phyloP scores from a whole-genome alignment of 2,113 vertebrate genomes.

The Bufo gargarizans region DNA sequence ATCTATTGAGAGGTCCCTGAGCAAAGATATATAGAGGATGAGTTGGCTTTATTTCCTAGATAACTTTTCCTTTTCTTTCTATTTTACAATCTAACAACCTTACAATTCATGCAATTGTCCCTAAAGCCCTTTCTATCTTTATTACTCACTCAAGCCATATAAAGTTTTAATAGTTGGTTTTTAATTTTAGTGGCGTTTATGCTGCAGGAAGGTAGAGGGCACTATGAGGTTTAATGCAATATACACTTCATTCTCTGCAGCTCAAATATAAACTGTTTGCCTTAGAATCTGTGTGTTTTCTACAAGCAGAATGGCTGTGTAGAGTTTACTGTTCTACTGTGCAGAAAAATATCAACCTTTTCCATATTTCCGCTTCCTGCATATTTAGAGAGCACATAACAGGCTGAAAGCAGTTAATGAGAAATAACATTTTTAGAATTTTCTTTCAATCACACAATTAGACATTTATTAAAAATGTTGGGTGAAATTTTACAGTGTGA shows the following conservation, averaged over 20 bases:
- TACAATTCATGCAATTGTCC: conserved; percentile 52
- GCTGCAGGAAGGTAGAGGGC: conserved; percentile 66
- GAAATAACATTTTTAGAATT: not conserved
- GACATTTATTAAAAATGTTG: not conserved
- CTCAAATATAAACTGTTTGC: not conserved
- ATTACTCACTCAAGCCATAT: conserved; percentile 68
- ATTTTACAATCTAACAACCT: conserved; percentile 41
- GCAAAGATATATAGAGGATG: conserved; percentile 29
- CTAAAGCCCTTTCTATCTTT: conserved; percentile 61
- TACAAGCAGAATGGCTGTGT: not conserved
- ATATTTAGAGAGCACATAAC: not conserved
- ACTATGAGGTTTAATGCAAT: conserved; percentile 72
- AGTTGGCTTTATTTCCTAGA: conserved; percentile 32
- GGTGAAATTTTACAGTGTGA: not conserved
- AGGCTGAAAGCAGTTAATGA: not conserved
- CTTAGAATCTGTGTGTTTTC: not conserved
- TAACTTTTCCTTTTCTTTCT: conserved; percentile 41
- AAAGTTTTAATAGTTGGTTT: conserved; percentile 75
- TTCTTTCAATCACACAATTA: not conserved
- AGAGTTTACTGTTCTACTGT: not conserved
- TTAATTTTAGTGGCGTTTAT: conserved; percentile 79
- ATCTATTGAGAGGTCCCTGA: conserved; percentile 28
- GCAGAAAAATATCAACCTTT: not conserved
- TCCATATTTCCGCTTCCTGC: not conserved
- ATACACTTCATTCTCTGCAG: conserved; percentile 63